Evolutionary conservation across 2,113 vertebrate species (phyloP).

Genomic region (Phyllopteryx taeniolatus): DNA sequence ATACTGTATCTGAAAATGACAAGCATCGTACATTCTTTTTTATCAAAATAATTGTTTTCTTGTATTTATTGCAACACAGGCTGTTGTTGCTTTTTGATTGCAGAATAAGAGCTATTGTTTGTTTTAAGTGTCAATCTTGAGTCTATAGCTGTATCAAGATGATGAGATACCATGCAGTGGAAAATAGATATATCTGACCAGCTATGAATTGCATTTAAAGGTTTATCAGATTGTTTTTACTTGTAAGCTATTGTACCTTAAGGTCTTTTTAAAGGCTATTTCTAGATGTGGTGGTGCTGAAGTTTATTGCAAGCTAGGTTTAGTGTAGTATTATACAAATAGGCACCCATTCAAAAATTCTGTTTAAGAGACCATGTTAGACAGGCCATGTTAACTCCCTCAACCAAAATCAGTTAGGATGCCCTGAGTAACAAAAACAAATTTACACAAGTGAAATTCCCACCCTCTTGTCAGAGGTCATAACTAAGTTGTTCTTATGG

Average conservation of each 20-base stretch:
- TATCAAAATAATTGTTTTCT: background rate
- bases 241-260: too few relatives aligned
- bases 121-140: background rate
- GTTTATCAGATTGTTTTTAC: too few relatives aligned
- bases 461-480: background rate
- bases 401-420: background rate
- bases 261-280: too few relatives aligned
- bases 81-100: background rate
- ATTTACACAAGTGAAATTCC: background rate
- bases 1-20: background rate
- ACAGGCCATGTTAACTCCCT: background rate
- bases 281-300: background rate
- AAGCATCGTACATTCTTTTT: background rate
- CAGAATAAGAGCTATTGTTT: background rate
- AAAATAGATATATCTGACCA: background rate
- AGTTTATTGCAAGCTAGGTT: background rate
- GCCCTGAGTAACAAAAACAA: background rate
- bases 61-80: background rate
- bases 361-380: background rate
- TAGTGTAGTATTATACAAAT: background rate
- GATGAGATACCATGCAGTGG: background rate
- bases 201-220: background rate
- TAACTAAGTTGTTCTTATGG: background rate
- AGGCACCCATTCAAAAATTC: background rate
- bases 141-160: background rate